Evolutionary conservation across 1,140 invertebrate species (phyloP).

Genomic region (Drusus annulatus): DNA sequence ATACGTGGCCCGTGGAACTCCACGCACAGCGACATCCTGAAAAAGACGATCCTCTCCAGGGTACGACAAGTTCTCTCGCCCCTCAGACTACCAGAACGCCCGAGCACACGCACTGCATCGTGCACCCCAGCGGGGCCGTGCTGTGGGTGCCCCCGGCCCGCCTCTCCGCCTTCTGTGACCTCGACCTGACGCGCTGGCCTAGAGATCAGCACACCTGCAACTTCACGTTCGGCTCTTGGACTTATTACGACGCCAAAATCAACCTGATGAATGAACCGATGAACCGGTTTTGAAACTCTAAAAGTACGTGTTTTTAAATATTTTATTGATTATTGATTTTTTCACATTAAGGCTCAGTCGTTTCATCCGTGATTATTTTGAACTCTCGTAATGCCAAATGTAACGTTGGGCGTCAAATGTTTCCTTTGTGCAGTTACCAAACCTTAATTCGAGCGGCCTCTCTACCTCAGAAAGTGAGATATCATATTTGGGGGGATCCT

Average conservation of each 20-base stretch:
- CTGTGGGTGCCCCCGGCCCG: conserved; percentile 81
- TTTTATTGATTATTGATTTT: no score
- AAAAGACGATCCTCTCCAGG: conserved; percentile 73
- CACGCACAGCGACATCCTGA: conserved; percentile 73
- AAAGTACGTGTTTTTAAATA: no score
- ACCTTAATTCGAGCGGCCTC: no score
- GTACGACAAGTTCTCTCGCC: conserved; percentile 77
- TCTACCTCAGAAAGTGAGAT: no score
- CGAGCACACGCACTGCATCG: conserved; percentile 75
- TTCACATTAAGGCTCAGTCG: no score
- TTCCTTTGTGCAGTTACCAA: no score
- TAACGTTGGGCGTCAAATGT: no score
- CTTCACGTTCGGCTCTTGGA: conserved; percentile 80
- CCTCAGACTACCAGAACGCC: conserved; percentile 70
- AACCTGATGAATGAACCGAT: conserved; percentile 65
- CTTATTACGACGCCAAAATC: conserved; percentile 77
- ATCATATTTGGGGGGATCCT: no score
- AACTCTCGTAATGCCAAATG: no score
- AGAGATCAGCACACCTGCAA: conserved; percentile 80
- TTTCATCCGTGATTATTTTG: no score
- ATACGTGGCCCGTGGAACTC: conserved; percentile 68
- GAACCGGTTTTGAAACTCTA: no score
- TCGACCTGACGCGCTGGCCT: conserved; percentile 81
- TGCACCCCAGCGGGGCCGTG: conserved; percentile 73
- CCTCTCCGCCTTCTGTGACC: conserved; percentile 77